These are phyloP conservation scores for Rallus limicola DNA, from an alignment of 2,113 vertebrate genomes.

Conservation along the genomic window DNA sequence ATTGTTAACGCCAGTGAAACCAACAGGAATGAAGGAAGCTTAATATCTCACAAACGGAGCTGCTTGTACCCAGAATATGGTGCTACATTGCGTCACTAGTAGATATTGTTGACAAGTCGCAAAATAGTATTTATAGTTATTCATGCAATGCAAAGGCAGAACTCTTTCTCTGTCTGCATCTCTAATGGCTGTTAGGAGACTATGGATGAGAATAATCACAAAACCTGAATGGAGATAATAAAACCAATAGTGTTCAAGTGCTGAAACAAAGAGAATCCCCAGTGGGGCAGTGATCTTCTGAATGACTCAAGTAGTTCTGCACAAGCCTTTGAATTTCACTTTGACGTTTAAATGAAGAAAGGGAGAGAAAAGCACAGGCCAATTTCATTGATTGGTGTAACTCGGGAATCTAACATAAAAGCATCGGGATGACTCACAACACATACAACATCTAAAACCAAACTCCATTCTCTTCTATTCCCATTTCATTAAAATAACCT, in stretches of 20 bases:
- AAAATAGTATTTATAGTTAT: constrained; percentile 50
- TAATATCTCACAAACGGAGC: neutral
- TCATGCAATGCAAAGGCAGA: constrained; percentile 46
- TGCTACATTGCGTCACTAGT: neutral
- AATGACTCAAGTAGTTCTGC: constrained; percentile 66
- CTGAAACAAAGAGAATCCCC: constrained; percentile 70
- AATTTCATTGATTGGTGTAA: constrained; percentile 70
- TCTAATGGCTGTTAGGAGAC: constrained; percentile 48
- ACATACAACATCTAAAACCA: constrained; percentile 48
- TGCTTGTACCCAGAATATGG: neutral
- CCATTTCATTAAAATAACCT: constrained; percentile 47
- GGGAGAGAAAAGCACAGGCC: constrained; percentile 56
- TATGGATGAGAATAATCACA: constrained; percentile 34
- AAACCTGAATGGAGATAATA: constrained; percentile 57
- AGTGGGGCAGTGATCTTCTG: constrained; percentile 60
- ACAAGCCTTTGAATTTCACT: constrained; percentile 75
- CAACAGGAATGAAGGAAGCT: neutral
- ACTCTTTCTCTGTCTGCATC: constrained; percentile 36
- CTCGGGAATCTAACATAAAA: constrained; percentile 69
- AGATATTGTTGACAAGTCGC: constrained; percentile 7
- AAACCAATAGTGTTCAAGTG: constrained; percentile 67
- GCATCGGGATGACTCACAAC: constrained; percentile 49
- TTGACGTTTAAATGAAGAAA: constrained; percentile 72
- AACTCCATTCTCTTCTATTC: constrained; percentile 36
- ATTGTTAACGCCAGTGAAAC: neutral